These are phyloP conservation scores for Columba livia DNA, from an alignment of 2,113 vertebrate genomes.

Conservation along the genomic window DNA sequence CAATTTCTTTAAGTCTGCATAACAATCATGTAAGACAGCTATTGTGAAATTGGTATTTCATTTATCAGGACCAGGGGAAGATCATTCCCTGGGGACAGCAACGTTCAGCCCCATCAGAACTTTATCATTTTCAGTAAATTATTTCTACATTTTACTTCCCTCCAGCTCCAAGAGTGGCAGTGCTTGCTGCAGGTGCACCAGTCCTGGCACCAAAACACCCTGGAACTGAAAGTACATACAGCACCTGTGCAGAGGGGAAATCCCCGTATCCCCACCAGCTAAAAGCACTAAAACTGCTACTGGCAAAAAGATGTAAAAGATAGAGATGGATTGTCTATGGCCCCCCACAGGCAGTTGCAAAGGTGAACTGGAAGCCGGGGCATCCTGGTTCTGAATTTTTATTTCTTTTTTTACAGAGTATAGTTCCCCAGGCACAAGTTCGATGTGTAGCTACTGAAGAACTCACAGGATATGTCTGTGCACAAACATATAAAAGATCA, in stretches of 20 bases:
- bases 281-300: background rate
- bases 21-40: background rate
- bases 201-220: background rate
- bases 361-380: background rate
- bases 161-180: background rate
- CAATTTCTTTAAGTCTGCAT: background rate
- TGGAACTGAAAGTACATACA: background rate
- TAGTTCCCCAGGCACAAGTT: background rate
- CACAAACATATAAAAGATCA: background rate
- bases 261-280: background rate
- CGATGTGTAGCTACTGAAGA: background rate
- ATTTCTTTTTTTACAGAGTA: background rate
- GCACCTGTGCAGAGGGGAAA: background rate
- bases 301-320: background rate
- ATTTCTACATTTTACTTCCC: background rate
- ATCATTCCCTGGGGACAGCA: background rate
- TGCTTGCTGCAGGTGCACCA: too few species aligned
- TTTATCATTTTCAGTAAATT: background rate
- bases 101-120: background rate
- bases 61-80: background rate
- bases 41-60: background rate
- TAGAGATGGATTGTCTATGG: background rate
- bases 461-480: background rate
- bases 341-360: background rate
- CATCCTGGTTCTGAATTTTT: background rate